Conservation (phyloP, 2,888 invertebrate species). For the Polydrusus pterygomalis region DNA sequence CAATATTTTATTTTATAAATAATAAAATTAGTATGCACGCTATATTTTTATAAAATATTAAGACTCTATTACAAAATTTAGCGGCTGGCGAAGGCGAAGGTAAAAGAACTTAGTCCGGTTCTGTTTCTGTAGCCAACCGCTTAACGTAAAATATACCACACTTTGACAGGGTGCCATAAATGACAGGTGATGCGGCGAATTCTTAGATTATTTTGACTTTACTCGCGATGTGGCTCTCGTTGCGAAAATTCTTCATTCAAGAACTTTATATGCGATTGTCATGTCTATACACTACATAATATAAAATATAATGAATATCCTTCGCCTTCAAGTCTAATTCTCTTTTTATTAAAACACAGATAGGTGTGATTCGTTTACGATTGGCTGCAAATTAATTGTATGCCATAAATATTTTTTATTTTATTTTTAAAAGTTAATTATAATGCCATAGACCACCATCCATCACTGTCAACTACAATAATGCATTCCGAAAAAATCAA, state of each 20-base stretch:
- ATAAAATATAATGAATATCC: constrained; percentile 40
- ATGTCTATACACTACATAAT: constrained; percentile 31
- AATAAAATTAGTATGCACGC: too few species aligned
- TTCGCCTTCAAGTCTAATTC: constrained; percentile 34
- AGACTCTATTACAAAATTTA: too few species aligned
- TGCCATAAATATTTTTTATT: constrained; percentile 24
- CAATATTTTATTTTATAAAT: too few species aligned
- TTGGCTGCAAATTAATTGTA: constrained; percentile 31
- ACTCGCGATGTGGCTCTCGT: too few species aligned
- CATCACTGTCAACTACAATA: constrained; percentile 29
- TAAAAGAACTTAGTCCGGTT: too few species aligned
- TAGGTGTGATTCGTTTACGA: constrained; percentile 35
- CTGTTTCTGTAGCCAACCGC: too few species aligned
- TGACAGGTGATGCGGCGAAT: too few species aligned
- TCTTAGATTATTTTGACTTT: too few species aligned
- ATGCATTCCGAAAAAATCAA: constrained; percentile 1
- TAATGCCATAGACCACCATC: constrained; percentile 25
- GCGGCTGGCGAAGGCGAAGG: too few species aligned
- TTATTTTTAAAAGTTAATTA: constrained; percentile 37
- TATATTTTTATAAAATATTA: too few species aligned
- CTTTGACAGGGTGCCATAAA: too few species aligned
- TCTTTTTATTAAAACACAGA: constrained; percentile 23
- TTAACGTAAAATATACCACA: too few species aligned
- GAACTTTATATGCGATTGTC: constrained; percentile 33
- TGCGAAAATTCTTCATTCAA: constrained; percentile 28